Evolutionary conservation across 2,797 vertebrate genomes (phyloP).

Genomic region (Protosalanx chinensis): DNA sequence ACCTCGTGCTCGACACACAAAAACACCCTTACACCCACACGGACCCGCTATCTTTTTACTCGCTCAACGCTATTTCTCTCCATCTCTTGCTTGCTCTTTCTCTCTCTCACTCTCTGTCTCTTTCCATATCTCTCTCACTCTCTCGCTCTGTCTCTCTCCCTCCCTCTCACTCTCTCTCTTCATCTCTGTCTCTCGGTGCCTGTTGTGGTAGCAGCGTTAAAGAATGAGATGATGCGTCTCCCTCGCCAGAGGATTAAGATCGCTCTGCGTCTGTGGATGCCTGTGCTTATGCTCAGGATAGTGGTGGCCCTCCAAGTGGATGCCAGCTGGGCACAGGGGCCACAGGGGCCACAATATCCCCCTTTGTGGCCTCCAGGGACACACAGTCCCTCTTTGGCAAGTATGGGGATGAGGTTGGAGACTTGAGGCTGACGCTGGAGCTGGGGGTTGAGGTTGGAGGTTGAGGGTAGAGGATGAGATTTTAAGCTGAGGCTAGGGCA

Average conservation of each 20-base stretch:
- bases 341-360: conserved; percentile 51
- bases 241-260: conserved; percentile 92
- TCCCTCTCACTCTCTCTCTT: conserved; percentile 41
- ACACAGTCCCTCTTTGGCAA: conserved; percentile 71
- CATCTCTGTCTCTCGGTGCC: conserved; percentile 19
- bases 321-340: conserved; percentile 30
- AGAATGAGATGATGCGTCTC: conserved; percentile 76
- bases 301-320: conserved; percentile 82
- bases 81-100: neutral
- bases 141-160: neutral
- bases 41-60: neutral
- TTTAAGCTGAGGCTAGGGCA: too few species aligned
- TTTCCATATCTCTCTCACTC: neutral
- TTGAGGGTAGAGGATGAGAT: too few species aligned
- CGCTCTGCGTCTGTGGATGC: conserved; percentile 91
- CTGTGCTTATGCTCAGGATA: conserved; percentile 92
- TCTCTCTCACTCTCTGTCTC: neutral
- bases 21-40: neutral
- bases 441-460: too few species aligned
- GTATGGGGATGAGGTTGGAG: conserved; percentile 54
- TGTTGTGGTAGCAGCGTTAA: conserved; percentile 16
- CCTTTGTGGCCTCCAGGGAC: conserved; percentile 34
- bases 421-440: too few species aligned
- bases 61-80: conserved; percentile 7
- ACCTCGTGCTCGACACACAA: conserved; percentile 4